A percentile compares a stretch with the other conserved stretches of the same genome.
These are phyloP conservation scores for Antrozous pallidus DNA, from an alignment of 2,797 vertebrate genomes.

Conservation along the genomic window DNA sequence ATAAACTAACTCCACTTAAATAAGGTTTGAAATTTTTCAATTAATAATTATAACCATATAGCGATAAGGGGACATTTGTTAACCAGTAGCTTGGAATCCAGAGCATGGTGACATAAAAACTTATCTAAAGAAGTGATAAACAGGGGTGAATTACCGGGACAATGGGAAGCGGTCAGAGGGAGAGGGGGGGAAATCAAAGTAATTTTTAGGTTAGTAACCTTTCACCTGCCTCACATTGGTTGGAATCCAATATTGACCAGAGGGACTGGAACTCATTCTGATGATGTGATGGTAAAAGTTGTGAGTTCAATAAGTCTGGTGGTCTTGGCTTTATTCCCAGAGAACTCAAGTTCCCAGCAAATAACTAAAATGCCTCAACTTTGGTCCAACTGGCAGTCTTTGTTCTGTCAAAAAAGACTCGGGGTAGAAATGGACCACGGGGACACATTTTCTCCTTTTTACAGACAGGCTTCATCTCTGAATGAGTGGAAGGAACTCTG, in stretches of 20 bases:
- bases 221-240: constrained; percentile 66
- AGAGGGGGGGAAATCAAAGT: constrained; percentile 19
- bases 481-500: background rate
- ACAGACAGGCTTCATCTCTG: constrained; percentile 63
- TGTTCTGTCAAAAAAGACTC: constrained; percentile 54
- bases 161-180: background rate
- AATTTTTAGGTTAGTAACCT: constrained; percentile 55
- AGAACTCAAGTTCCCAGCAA: constrained; percentile 66
- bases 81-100: constrained; percentile 34
- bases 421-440: constrained; percentile 56
- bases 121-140: background rate
- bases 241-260: constrained; percentile 58
- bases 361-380: constrained; percentile 54
- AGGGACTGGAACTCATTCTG: constrained; percentile 66
- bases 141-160: constrained; percentile 31
- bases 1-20: background rate
- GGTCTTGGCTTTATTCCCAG: constrained; percentile 76
- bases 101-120: background rate
- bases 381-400: constrained; percentile 70
- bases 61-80: constrained; percentile 60
- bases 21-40: background rate
- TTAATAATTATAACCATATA: constrained; percentile 8
- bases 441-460: constrained; percentile 54
- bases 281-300: constrained; percentile 75
- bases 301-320: constrained; percentile 40